Evolutionary conservation across 2,888 invertebrate species (phyloP), one percentile per base, ranked within the genome.

Genomic region (Cyaniris semiargus): DNA sequence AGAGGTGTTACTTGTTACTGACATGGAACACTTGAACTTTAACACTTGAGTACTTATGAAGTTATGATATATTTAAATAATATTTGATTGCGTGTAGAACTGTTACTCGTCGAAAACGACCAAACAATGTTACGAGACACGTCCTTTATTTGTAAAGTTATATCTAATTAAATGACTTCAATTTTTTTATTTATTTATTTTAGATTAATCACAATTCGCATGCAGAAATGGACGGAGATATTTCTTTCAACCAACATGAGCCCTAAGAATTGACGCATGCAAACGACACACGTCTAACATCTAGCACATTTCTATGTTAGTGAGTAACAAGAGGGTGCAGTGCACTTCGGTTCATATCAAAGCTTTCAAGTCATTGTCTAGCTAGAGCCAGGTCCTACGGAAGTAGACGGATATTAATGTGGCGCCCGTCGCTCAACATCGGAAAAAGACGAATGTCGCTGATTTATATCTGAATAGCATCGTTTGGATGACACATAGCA

Each of bases 281-380:
- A 4, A 44, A 44, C 44, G 44, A 53, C 53, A 53, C 15, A 48
- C 53, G 18, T 0, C 53, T 13, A 48, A 48, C 48, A 48, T 18
- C 15, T 53, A 53, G 53, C 18, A 53, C 53, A 18, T 58, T 5
- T n/a, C 2, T n/a, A 8, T 58, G n/a, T 58, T 15, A 27, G 27
- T 56, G 27, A 76, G 44, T 56, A 71, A 70, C n/a, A 34, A 31
- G 18, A 18, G 71, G 71, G 78, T 76, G 60, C 71, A 53, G 70
- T 48, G 31, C 23, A 66, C 66, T 27, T 44, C 31, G 79, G 77
- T 31, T 71, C 79, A 83, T 82, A 82, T 79, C 77, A 81, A 80
- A 75, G 81, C 78, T 80, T 78, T 81, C 80, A 82, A 81, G 82
- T 83, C 79, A 82, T 78, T 80, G 80, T 81, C 78, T 79, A 38